Base-by-base conservation (phyloP, 2,888 invertebrate genomes). In the Rhynchonema sp. region DNA sequence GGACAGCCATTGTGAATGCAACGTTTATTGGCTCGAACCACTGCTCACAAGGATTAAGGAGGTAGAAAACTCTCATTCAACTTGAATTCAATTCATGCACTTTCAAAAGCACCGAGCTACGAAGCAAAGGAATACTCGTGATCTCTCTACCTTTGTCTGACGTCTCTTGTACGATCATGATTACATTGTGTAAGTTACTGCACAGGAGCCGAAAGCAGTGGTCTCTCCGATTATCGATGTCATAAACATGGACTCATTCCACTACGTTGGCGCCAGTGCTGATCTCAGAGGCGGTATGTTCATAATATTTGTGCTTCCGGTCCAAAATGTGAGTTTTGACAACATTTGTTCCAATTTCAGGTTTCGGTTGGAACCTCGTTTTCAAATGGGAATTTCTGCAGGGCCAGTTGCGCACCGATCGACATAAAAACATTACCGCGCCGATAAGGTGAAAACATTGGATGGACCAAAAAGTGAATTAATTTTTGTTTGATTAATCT, bases 191-290 rank as follows among this genome's bases (percentile, higher is more conserved):
- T n/a, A n/a, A n/a, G n/a, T n/a, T n/a, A n/a, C n/a, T 38, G 62
- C 66, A 55, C 72, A 83, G 81, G 88, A 94, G 73, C 84, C 85
- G 26, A 83, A 84, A 0, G 81, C 91, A 56, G 94, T 98, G 30
- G 94, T 96, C 2, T 92, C 92, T 72, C 98, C 96, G 0, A 91
- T 98, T 59, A 98, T 98, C 68, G 96, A 98, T 76, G 96, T 96
- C 60, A 94, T 98, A 73, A 92, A 88, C 76, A 92, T 96, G 91
- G 96, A 98, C 74, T 89, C 85, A 60, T 98, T 98, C 78, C 87
- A 91, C 74, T 96, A 98, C 75, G 89, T 94, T 67, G 91, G 91
- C 2, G 96, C 96, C 1, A 90, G 90, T 29, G 87, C 94, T 1
- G 94, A 96, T 77, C 80, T 96, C 61, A 83, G 92, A 57, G 96